Evolutionary conservation across 1,140 invertebrate genomes (phyloP).

Genomic region (Thaumatotibia leucotreta): DNA sequence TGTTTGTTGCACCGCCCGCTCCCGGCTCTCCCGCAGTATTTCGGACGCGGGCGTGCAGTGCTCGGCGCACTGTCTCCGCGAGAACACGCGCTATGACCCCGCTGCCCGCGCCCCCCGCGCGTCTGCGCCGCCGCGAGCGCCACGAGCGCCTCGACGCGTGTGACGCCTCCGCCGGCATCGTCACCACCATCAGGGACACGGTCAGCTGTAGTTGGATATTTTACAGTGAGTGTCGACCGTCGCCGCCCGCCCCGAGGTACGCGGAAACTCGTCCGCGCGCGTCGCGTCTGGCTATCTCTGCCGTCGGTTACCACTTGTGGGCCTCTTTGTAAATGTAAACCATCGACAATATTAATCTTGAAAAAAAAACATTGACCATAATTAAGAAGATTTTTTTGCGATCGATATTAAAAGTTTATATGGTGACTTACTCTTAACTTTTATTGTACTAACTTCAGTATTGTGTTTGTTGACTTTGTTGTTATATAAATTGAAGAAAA

Average conservation of each 20-base stretch:
- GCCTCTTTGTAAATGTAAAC: not conserved
- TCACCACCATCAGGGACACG: slow-evolving; percentile 77
- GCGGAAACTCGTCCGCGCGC: slow-evolving; percentile 32
- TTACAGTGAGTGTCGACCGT: slow-evolving; percentile 75
- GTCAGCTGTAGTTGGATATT: slow-evolving; percentile 80
- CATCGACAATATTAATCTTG: not conserved
- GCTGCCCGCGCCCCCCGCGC: slow-evolving; percentile 65
- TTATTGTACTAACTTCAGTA: not conserved
- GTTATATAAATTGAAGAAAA: not conserved
- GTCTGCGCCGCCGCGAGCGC: slow-evolving; percentile 45
- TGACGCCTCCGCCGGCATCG: slow-evolving; percentile 75
- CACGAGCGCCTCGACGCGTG: slow-evolving; percentile 65
- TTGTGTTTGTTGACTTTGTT: not conserved
- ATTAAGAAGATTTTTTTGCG: not conserved
- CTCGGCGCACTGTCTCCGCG: slow-evolving; percentile 51
- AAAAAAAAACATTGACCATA: not conserved
- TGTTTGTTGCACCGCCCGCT: slow-evolving; percentile 73
- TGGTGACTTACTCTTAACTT: not conserved
- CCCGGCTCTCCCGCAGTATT: slow-evolving; percentile 74
- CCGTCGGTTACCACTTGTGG: not conserved
- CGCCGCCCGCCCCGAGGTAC: slow-evolving; percentile 16
- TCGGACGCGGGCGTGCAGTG: slow-evolving; percentile 51
- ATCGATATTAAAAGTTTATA: not conserved
- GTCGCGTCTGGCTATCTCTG: slow-evolving; percentile 18
- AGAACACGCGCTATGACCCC: slow-evolving; percentile 58